Evolutionary conservation across 2,888 invertebrate genomes (phyloP).

Genomic region (Andrena bucephala): DNA sequence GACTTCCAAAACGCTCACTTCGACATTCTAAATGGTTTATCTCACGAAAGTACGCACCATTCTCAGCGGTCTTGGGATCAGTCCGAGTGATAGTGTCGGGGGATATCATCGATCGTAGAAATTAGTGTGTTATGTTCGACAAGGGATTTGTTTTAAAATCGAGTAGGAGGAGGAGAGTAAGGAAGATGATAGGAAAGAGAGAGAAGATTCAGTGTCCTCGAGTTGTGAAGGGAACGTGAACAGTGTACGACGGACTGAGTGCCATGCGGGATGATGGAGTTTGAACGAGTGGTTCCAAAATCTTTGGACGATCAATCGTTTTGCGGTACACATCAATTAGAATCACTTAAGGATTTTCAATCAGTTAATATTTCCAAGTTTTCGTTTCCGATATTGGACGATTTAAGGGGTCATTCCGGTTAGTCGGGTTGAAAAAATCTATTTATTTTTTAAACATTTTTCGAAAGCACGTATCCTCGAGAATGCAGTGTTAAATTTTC

Average conservation of each 20-base stretch:
- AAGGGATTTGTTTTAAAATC: neutral
- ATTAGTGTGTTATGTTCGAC: conserved; percentile 29
- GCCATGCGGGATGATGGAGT: conserved; percentile 3
- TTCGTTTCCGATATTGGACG: neutral
- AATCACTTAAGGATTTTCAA: neutral
- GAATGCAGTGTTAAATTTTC: too few species aligned
- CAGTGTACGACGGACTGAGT: conserved; percentile 4
- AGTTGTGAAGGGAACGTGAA: conserved; percentile 5
- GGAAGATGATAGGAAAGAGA: neutral
- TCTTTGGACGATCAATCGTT: neutral
- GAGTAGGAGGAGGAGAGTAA: neutral
- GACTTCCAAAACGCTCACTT: conserved; percentile 62
- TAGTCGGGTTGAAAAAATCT: too few species aligned
- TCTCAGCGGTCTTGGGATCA: conserved; percentile 52
- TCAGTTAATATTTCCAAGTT: neutral
- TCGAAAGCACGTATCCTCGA: too few species aligned
- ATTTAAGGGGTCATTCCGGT: too few species aligned
- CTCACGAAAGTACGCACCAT: conserved; percentile 27
- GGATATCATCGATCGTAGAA: conserved; percentile 22
- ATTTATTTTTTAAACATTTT: too few species aligned
- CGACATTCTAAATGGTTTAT: conserved; percentile 22
- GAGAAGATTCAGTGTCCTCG: conserved; percentile 8
- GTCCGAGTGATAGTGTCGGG: conserved; percentile 39
- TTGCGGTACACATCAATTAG: neutral
- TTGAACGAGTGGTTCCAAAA: conserved; percentile 2